Conservation (phyloP, 2,113 vertebrate genomes). For the Caranx ignobilis region DNA sequence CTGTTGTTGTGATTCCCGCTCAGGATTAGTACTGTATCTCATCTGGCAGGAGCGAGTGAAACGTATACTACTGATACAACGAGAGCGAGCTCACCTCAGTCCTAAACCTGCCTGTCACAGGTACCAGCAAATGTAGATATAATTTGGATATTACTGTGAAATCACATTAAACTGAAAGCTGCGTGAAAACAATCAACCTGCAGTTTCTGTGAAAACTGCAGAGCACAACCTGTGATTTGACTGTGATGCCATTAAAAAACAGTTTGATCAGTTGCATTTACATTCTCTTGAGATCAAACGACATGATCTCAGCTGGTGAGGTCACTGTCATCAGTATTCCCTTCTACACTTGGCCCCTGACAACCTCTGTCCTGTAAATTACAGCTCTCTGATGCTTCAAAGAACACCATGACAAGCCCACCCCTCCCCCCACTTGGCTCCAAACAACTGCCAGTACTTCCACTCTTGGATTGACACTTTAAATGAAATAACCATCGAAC, state of each 20-base stretch:
- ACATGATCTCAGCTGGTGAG: constrained; percentile 17
- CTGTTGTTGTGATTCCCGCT: constrained; percentile 30
- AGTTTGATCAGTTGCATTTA: constrained; percentile 30
- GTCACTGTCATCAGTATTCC: constrained; percentile 59
- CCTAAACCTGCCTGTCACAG: constrained; percentile 10
- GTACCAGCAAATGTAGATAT: constrained; percentile 2
- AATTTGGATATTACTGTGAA: neutral
- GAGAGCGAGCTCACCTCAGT: constrained; percentile 9
- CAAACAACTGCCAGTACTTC: constrained; percentile 52
- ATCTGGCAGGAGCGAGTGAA: constrained; percentile 7
- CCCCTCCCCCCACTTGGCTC: constrained; percentile 32
- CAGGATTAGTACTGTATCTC: constrained; percentile 42
- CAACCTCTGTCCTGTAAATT: constrained; percentile 56
- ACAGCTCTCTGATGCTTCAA: constrained; percentile 57
- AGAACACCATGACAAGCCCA: constrained; percentile 55
- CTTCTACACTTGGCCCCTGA: constrained; percentile 50
- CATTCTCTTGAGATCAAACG: constrained; percentile 20
- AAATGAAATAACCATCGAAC: constrained; percentile 68
- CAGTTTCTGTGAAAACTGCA: neutral
- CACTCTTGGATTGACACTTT: constrained; percentile 67
- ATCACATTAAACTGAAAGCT: neutral
- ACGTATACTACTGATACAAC: constrained; percentile 10
- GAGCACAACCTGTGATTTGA: neutral
- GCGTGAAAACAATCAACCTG: neutral
- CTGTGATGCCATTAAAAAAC: neutral